These are phyloP conservation scores for Drosophila atripex DNA, from an alignment of 2,888 invertebrate species.

Conservation along the genomic window DNA sequence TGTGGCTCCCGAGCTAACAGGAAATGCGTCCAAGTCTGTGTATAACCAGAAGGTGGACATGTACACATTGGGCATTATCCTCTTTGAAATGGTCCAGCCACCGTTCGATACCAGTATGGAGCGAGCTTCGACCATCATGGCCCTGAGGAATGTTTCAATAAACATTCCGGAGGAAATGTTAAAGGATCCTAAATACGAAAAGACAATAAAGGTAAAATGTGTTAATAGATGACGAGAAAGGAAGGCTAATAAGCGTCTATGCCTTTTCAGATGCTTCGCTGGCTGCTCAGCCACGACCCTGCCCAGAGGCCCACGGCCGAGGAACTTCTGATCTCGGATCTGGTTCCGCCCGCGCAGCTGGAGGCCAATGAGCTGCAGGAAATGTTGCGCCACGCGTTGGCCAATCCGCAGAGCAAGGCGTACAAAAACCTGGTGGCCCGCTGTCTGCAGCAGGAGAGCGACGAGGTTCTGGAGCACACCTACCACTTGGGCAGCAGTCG, in stretches of 20 bases:
- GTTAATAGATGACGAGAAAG: too few relatives aligned
- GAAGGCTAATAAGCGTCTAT: not conserved
- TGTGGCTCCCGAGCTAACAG: slow-evolving; percentile 95
- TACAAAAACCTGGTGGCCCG: slow-evolving; percentile 88
- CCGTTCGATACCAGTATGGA: slow-evolving; percentile 95
- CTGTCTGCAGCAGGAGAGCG: slow-evolving; percentile 83
- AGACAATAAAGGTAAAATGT: slow-evolving; percentile 85
- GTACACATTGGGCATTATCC: slow-evolving; percentile 94
- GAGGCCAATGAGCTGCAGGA: slow-evolving; percentile 94
- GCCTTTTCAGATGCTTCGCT: slow-evolving; percentile 84
- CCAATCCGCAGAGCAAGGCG: slow-evolving; percentile 91
- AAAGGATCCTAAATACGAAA: slow-evolving; percentile 76
- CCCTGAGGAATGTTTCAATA: slow-evolving; percentile 89
- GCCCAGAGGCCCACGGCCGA: slow-evolving; percentile 92
- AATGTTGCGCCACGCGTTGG: slow-evolving; percentile 91
- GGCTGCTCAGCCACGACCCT: slow-evolving; percentile 94
- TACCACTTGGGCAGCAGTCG: slow-evolving; percentile 88
- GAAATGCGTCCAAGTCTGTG: slow-evolving; percentile 88
- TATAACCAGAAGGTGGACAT: slow-evolving; percentile 96
- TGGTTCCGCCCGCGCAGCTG: slow-evolving; percentile 93
- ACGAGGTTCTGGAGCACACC: slow-evolving; percentile 87
- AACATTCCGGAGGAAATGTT: slow-evolving; percentile 89
- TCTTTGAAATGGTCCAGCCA: slow-evolving; percentile 97
- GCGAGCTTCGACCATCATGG: slow-evolving; percentile 90
- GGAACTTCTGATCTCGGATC: slow-evolving; percentile 91